Percentiles rank a stretch among this genome's conserved stretches.
Evolutionary conservation across 2,113 vertebrate genomes (phyloP).

Genomic region (Alexandromys fortis): DNA sequence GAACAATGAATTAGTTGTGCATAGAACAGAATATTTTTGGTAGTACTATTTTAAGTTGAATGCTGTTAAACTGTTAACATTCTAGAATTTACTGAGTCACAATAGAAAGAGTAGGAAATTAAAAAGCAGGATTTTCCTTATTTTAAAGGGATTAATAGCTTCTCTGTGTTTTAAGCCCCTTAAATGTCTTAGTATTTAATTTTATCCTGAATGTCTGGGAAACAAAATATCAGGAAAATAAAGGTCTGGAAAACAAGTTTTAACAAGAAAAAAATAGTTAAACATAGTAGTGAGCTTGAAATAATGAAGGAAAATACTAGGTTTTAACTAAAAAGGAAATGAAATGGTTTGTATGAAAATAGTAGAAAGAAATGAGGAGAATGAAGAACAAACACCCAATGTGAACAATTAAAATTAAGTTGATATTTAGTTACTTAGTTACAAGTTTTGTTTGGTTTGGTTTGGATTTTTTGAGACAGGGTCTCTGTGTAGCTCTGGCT

Average conservation of each 20-base stretch:
- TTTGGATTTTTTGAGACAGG: no score
- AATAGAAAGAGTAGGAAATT: not conserved
- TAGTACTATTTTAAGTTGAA: slow-evolving; percentile 21
- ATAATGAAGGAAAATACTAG: no score
- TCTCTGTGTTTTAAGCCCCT: slow-evolving; percentile 28
- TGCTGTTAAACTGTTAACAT: slow-evolving; percentile 6
- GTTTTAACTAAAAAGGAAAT: no score
- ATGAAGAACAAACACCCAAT: no score
- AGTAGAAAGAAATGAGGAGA: no score
- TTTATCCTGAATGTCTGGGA: not conserved
- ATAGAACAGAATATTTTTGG: slow-evolving; percentile 4
- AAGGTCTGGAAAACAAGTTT: not conserved
- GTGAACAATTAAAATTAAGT: no score
- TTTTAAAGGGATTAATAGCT: slow-evolving; percentile 23
- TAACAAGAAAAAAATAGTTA: no score
- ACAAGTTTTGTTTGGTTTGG: no score
- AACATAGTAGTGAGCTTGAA: no score
- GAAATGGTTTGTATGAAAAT: no score
- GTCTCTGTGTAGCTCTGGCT: no score
- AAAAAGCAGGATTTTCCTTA: slow-evolving; percentile 9
- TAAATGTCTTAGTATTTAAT: slow-evolving; percentile 20
- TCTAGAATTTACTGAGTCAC: slow-evolving; percentile 46
- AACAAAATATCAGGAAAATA: not conserved
- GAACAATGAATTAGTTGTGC: not conserved
- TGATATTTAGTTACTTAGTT: no score